Base-by-base conservation (phyloP, 2,113 vertebrate genomes). In the Gallinago jamesoni region DNA sequence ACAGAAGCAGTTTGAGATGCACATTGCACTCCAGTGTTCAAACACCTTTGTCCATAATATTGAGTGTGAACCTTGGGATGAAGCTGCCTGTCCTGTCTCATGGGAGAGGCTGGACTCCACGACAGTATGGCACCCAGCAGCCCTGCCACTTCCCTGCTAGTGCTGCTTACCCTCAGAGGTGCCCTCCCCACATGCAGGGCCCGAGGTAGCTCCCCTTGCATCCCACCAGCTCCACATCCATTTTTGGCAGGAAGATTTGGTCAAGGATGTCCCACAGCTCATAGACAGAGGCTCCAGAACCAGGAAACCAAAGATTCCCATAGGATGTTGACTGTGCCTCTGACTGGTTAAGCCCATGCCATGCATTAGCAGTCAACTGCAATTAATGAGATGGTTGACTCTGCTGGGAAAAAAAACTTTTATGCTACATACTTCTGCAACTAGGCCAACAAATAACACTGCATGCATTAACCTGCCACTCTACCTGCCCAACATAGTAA, bases 301-400 rank as follows among this genome's bases (percentile, higher is more conserved):
- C 18, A 43, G 43, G 19, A 76, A 82, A 63, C 10, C n/a, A 53
- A 33, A 48, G 24, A 67, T 13, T 53, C 53, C 13, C 60, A 63
- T 15, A 0, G 0, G 48, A 56, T 57, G 33, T 2, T 63, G 63
- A 37, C 2, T 0, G 10, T 39, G 52, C 52, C 52, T 68, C 35
- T 7, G 14, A 55, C 37, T 39, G 56, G 35, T 28, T 62, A 52
- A 41, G 35, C 25, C 35, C 43, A 33, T 31, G 21, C 22, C 45
- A 63, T 10, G 28, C 47, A 70, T 56, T 9, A 57, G 30, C 75
- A 92, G 68, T 17, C 64, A 90, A 50, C 22, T 86, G 37, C 41
- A 62, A 39, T 47, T 76, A 52, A 79, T 25, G 39, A 83, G 57
- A 87, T 3, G 7, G 30, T 12, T 35, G 48, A 50, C 55, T 67